phyloP scores from a whole-genome alignment of 2,113 vertebrate species.

The Bostrychus sinensis region DNA sequence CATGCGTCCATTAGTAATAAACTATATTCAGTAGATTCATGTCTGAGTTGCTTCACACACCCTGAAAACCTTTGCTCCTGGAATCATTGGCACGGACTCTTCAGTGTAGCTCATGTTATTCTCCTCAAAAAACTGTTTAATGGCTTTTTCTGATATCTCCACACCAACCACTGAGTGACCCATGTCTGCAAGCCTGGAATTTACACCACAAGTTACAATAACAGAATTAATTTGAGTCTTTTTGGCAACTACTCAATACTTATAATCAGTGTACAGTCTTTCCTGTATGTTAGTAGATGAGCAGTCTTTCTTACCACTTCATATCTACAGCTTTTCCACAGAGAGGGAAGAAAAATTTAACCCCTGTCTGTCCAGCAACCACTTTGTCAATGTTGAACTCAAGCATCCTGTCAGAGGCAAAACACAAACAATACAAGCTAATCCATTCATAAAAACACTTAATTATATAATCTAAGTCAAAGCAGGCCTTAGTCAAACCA shows the following conservation, averaged over 20 bases:
- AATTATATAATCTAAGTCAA: too few relatives aligned
- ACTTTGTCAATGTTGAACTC: slow-evolving; percentile 80
- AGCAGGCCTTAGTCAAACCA: too few relatives aligned
- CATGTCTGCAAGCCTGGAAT: slow-evolving; percentile 86
- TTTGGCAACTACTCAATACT: too few relatives aligned
- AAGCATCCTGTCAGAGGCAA: slow-evolving; percentile 75
- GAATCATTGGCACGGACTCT: slow-evolving; percentile 79
- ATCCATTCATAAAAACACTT: not conserved
- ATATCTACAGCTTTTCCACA: slow-evolving; percentile 95
- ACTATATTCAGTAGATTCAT: not conserved
- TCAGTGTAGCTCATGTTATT: slow-evolving; percentile 82
- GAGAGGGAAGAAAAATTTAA: slow-evolving; percentile 89
- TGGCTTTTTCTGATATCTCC: slow-evolving; percentile 85
- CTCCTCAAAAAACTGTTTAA: slow-evolving; percentile 89
- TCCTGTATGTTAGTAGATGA: too few relatives aligned
- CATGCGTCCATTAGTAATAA: not conserved
- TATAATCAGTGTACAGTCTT: too few relatives aligned
- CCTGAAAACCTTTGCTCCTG: slow-evolving; percentile 86
- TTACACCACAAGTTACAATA: slow-evolving; percentile 8
- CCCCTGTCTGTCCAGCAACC: slow-evolving; percentile 70
- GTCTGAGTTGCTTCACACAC: too few relatives aligned
- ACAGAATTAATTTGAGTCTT: too few relatives aligned
- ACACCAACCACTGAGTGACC: slow-evolving; percentile 88
- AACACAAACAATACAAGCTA: not conserved
- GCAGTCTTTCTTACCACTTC: slow-evolving; percentile 80